Evolutionary conservation across 2,797 vertebrate species (phyloP), one percentile per base, ranked within the genome.

Genomic region (Cynopterus sphinx): DNA sequence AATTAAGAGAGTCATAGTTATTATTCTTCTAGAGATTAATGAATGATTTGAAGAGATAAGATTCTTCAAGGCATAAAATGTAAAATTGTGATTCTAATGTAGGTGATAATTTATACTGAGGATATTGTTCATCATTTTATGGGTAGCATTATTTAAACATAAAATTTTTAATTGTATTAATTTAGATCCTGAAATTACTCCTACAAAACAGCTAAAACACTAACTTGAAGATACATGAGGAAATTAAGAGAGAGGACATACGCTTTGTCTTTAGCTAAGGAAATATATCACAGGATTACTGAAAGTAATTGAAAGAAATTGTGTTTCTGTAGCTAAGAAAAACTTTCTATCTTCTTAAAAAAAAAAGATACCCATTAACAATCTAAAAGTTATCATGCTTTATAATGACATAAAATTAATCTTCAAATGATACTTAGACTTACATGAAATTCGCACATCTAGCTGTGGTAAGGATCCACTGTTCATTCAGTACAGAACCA

Each of bases 371-470:
- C 1, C 26, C 4, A 41, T 59, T 12, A 77, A 36, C 6, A 53
- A 68, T 41, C 1, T 81, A 6, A 36, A n/a, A n/a, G 2, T 55
- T n/a, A 55, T 53, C 1, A 77, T 55, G 16, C 11, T 49, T 49
- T 49, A 17, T 28, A 36, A 39, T 31, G 5, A 10, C 13, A 78
- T 0, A 22, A 61, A 28, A 2, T 33, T 53, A 74, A 71, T 0
- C 4, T 41, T 77, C 9, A 49, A 65, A 43, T 53, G 1, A 24
- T 9, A 24, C 12, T 70, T 0, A n/a, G 28, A 92, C 95, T 95
- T 87, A 97, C 95, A 97, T 96, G 33, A 97, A 91, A 91, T 96
- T 96, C 70, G 90, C 85, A 79, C 97, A 97, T 73, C 71, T 96
- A 41, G 97, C 89, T 41, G 95, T 95, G 2, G 95, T n/a, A 41